Evolutionary conservation across 2,113 vertebrate species (phyloP).

Genomic region (Pithys albifrons): DNA sequence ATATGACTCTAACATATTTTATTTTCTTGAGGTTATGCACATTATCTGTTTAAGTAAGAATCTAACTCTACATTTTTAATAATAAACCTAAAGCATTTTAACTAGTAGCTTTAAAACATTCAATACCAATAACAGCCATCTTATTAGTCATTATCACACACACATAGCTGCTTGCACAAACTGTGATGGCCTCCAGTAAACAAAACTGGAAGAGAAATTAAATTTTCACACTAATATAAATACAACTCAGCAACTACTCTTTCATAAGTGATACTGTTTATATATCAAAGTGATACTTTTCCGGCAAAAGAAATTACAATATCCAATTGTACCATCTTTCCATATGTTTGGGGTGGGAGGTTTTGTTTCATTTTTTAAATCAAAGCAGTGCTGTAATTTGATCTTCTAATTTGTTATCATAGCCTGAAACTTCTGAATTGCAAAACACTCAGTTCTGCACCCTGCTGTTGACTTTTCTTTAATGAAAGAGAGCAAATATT

Average conservation of each 20-base stretch:
- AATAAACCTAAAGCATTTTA: slow-evolving; percentile 14
- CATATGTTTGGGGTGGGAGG: not conserved
- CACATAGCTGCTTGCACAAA: not conserved
- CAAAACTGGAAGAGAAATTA: slow-evolving; percentile 9
- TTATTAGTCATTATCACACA: not conserved
- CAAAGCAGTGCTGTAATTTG: not conserved
- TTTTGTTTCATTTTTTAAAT: not conserved
- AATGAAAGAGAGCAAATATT: not conserved
- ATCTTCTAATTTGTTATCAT: not conserved
- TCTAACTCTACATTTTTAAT: slow-evolving; percentile 19
- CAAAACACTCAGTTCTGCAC: not conserved
- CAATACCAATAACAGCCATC: not conserved
- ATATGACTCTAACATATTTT: not conserved
- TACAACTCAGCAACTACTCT: not conserved
- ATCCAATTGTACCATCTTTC: not conserved
- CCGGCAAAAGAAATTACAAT: not conserved
- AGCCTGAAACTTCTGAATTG: not conserved
- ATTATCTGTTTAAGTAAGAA: not conserved
- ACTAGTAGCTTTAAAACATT: slow-evolving; percentile 11
- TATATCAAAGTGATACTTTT: not conserved
- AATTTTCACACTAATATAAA: slow-evolving; percentile 11
- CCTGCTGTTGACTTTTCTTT: not conserved
- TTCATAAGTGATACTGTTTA: not conserved
- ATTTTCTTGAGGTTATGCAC: slow-evolving; percentile 10
- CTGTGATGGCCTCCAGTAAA: slow-evolving; percentile 24